A percentile compares a stretch with the other conserved stretches of the same genome.
phyloP scores from a whole-genome alignment of 1,140 invertebrate genomes.

The Harpegnathos saltator region DNA sequence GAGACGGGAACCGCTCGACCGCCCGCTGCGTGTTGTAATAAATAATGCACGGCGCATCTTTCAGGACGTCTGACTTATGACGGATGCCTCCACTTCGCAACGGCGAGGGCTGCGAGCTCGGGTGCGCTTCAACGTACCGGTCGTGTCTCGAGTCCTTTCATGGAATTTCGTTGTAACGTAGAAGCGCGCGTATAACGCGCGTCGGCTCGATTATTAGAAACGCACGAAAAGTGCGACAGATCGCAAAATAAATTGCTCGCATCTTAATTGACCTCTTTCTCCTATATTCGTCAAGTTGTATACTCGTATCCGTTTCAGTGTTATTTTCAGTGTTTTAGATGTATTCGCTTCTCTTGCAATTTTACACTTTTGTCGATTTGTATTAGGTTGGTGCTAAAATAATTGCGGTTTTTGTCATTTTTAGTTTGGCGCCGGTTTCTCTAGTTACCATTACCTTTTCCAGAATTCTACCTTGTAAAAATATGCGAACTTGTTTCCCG shows the following conservation, averaged over 20 bases:
- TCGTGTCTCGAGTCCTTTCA: not conserved
- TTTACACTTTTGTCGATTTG: not conserved
- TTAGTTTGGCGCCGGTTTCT: too few species aligned
- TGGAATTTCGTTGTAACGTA: not conserved
- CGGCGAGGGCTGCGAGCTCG: not conserved
- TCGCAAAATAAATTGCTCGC: not conserved
- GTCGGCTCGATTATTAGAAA: not conserved
- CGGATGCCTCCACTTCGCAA: slow-evolving; percentile 29
- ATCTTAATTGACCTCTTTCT: not conserved
- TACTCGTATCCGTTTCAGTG: not conserved
- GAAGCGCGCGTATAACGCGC: not conserved
- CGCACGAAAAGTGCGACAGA: not conserved
- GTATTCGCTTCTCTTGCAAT: not conserved
- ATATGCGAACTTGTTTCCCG: too few species aligned
- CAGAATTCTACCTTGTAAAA: too few species aligned
- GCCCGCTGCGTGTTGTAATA: slow-evolving; percentile 23
- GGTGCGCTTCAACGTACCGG: not conserved
- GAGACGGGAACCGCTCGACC: slow-evolving; percentile 46
- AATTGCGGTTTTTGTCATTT: too few species aligned
- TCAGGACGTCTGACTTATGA: slow-evolving; percentile 58
- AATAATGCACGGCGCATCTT: slow-evolving; percentile 57
- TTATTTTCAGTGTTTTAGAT: not conserved
- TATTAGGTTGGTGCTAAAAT: too few species aligned
- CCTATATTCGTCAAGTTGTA: not conserved
- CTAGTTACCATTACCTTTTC: too few species aligned